Evolutionary conservation across 1,140 invertebrate genomes (phyloP).

Genomic region (Reticulitermes speratus): DNA sequence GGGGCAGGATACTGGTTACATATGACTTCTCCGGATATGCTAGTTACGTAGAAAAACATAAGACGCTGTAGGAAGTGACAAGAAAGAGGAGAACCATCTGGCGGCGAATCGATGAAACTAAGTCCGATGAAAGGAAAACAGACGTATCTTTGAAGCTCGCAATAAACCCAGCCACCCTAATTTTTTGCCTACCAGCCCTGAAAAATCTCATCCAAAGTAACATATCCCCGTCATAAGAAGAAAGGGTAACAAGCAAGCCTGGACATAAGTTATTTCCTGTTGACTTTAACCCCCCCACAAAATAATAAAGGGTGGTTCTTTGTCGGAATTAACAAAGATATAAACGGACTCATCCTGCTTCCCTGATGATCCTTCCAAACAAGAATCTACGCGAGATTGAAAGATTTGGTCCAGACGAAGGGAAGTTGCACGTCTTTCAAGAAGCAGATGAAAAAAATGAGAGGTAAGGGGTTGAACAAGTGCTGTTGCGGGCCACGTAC

Average conservation of each 20-base stretch:
- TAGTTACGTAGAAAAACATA: neutral
- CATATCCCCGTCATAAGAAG: neutral
- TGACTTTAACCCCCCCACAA: neutral
- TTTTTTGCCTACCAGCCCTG: neutral
- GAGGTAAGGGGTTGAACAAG: too few species aligned
- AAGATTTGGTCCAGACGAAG: neutral
- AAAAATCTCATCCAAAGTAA: too few species aligned
- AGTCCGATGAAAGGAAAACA: neutral
- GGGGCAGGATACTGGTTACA: neutral
- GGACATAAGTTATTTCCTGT: slow-evolving; percentile 13
- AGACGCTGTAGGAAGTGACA: neutral
- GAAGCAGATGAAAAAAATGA: too few species aligned
- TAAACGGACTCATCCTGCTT: neutral
- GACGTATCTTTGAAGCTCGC: neutral
- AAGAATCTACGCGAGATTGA: neutral
- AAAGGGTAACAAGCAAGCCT: neutral
- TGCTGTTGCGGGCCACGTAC: too few species aligned
- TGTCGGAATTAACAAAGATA: slow-evolving; percentile 13
- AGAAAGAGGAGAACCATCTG: neutral
- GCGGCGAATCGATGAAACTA: neutral
- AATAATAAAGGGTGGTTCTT: slow-evolving; percentile 10
- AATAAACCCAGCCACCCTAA: neutral
- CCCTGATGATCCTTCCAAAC: neutral
- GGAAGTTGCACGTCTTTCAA: neutral
- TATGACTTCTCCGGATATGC: neutral